phyloP scores from a whole-genome alignment of 2,888 invertebrate genomes.

The Anagyrus pseudococci region DNA sequence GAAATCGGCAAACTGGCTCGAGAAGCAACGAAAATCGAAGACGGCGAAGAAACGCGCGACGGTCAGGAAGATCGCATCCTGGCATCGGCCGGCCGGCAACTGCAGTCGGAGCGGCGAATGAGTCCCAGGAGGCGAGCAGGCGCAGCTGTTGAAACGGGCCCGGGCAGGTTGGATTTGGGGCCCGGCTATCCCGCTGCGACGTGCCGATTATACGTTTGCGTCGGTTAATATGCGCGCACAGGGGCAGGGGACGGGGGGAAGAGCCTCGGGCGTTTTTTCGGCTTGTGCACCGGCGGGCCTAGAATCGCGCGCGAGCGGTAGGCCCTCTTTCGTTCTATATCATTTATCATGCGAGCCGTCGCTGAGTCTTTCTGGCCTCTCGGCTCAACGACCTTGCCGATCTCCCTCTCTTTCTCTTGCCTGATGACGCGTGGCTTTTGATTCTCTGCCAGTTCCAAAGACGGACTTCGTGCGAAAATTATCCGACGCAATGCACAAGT shows the following conservation, averaged over 20 bases:
- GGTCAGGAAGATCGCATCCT: constrained; percentile 50
- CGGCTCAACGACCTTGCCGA: constrained; percentile 35
- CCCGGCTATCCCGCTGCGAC: constrained; percentile 57
- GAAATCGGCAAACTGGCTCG: no score
- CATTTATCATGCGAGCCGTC: constrained; percentile 55
- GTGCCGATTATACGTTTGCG: constrained; percentile 57
- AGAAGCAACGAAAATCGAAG: not conserved
- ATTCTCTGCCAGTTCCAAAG: no score
- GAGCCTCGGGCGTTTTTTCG: no score
- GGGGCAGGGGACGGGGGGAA: constrained; percentile 52
- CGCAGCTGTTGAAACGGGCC: no score
- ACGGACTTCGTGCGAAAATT: no score
- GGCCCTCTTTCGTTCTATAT: constrained; percentile 49
- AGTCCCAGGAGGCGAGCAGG: no score
- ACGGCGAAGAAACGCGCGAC: no score
- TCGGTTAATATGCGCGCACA: constrained; percentile 60
- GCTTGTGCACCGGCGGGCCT: no score
- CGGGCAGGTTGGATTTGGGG: constrained; percentile 44
- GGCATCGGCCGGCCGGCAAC: constrained; percentile 53
- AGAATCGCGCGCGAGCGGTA: no score
- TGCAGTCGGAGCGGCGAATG: constrained; percentile 29
- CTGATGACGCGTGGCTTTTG: not conserved
- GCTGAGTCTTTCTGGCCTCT: constrained; percentile 30
- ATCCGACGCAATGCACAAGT: no score
- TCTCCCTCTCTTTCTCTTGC: no score